Conservation (phyloP, 2,113 vertebrate genomes). For the Rousettus leschenaultii region DNA sequence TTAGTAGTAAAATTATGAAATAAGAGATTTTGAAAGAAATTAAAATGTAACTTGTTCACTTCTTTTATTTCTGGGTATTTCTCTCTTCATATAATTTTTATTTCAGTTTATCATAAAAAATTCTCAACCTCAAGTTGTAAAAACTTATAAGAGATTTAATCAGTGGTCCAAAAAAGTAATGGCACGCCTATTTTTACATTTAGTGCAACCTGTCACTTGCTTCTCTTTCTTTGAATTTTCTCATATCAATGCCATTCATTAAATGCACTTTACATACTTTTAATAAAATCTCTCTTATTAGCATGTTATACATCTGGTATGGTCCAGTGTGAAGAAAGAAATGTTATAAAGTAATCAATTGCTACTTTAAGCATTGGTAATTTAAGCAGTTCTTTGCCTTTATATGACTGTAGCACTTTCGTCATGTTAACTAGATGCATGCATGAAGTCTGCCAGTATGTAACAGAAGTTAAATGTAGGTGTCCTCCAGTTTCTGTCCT, state of each 20-base stretch:
- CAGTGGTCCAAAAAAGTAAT: background rate
- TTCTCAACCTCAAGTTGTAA: slow-evolving; percentile 17
- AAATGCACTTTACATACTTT: background rate
- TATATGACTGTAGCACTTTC: background rate
- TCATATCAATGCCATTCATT: background rate
- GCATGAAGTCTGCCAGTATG: background rate
- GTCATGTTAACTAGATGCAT: background rate
- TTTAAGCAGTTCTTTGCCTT: background rate
- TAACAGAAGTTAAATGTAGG: background rate
- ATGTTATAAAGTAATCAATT: background rate
- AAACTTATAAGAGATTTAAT: background rate
- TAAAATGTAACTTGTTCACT: background rate
- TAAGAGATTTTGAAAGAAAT: slow-evolving; percentile 19
- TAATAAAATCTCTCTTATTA: background rate
- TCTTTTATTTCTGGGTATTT: slow-evolving; percentile 8
- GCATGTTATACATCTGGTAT: background rate
- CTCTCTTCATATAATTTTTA: background rate
- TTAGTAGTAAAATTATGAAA: slow-evolving; percentile 35
- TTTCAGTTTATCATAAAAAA: background rate
- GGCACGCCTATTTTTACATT: background rate
- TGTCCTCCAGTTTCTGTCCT: background rate
- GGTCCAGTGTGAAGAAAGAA: background rate
- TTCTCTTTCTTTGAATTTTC: slow-evolving; percentile 36
- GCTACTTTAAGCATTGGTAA: background rate
- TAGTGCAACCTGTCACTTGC: background rate